Evolutionary conservation across 1,140 invertebrate genomes (phyloP).

Genomic region (Delia radicum): DNA sequence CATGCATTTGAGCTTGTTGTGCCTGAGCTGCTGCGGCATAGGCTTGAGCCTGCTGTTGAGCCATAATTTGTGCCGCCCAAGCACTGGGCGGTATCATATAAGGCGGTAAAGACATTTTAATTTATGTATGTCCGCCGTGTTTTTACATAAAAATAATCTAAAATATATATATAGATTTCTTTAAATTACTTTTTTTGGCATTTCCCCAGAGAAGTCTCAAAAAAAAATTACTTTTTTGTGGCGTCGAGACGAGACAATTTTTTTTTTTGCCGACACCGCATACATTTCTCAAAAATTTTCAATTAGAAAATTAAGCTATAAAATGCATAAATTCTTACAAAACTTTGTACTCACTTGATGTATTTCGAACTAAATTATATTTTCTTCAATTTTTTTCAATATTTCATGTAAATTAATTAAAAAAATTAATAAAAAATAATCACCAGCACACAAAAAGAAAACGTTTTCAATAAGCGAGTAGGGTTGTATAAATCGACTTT

Average conservation of each 20-base stretch:
- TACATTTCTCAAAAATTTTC: slow-evolving; percentile 10
- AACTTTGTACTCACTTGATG: slow-evolving; percentile 7
- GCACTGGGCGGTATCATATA: slow-evolving; percentile 80
- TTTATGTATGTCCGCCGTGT: background rate
- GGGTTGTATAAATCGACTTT: no score
- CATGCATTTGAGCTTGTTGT: slow-evolving; percentile 61
- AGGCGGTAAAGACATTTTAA: slow-evolving; percentile 68
- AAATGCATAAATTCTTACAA: background rate
- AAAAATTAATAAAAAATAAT: slow-evolving; percentile 4
- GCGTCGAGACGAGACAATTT: slow-evolving; percentile 17
- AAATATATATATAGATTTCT: background rate
- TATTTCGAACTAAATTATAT: background rate
- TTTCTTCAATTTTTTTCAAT: background rate
- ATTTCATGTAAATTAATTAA: background rate
- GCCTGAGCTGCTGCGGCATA: slow-evolving; percentile 60
- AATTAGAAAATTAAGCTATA: background rate
- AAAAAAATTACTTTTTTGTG: background rate
- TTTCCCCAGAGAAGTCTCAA: background rate
- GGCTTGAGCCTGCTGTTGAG: slow-evolving; percentile 65
- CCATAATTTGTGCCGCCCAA: slow-evolving; percentile 81
- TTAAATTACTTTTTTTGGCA: background rate
- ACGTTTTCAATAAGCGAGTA: slow-evolving; percentile 3
- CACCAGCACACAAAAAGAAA: slow-evolving; percentile 1
- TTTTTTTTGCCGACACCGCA: background rate
- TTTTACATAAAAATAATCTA: background rate